Base-by-base conservation (phyloP, 2,888 invertebrate genomes). In the Physocephala rufipes region DNA sequence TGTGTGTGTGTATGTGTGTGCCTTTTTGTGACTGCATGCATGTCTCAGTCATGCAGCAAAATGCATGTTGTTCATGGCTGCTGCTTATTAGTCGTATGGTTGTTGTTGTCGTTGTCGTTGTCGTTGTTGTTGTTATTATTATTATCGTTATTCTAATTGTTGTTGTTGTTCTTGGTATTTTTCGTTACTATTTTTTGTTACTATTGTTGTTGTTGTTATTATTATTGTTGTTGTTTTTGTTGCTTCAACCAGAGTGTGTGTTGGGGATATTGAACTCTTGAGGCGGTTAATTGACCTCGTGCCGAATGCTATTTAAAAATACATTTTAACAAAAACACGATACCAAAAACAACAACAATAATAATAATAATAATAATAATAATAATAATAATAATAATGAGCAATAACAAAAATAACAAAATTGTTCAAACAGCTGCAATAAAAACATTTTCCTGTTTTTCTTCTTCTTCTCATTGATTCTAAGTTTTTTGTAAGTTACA, bases 231-330 rank as follows among this genome's bases (percentile, higher is more conserved):
- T 69, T 62, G 28, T 66, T 49, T 30, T 43, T 62, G 43, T 16
- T 53, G 2, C 51, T 47, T 26, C 70, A 63, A 53, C 16, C 16
- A 47, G 63, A 71, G 64, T 70, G 45, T 51, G 55, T 30, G 16
- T 58, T 76, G 80, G 82, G 82, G 82, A 83, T 82, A 81, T 82
- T 82, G 82, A 82, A 82, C 82, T 81, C 78, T 73, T 72, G 76
- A 74, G 76, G 79, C 79, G 82, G 81, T 82, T 83, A 82, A 82
- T 84, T 82, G 84, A 82, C 82, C 84, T 82, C 84, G 84, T 82
- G 82, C 82, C 79, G 78, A 82, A 83, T 80, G 80, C 78, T 55
- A 28, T 58, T 43, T 55, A 47, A 47, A 53, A 58, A 58, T 58
- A 51, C 36, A 26, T 24, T 19, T 63, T 53, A 30, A 67, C n/a